Evolutionary conservation across 1,140 invertebrate genomes (phyloP), one percentile per base, ranked within the genome.

Genomic region (Drosophila mojavensis): DNA sequence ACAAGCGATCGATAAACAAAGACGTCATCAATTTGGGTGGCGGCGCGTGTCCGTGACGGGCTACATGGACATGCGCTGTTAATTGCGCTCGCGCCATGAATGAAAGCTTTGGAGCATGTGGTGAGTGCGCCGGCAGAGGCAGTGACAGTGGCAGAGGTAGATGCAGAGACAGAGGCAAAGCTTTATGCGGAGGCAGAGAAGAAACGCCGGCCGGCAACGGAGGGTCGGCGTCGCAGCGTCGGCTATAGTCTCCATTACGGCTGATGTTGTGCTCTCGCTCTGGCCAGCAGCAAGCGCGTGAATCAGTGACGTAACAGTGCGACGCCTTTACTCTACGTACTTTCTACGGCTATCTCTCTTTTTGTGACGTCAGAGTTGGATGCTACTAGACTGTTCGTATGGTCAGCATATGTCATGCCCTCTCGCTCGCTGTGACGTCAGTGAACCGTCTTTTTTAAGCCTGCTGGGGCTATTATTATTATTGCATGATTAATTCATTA

Each of bases 1-100:
- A 28, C 28, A 24, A 45, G 28, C 64, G 77, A 86, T 86, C 83
- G 80, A 86, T 86, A 81, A 86, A 82, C 83, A 77, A 86, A 88
- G 83, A 86, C 83, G 83, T 86, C 83, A 86, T 88, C 67, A 77
- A 36, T 66, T 70, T 58, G 55, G 78, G 64, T 61, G 69, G 73
- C 45, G 50, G 41, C 66, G 75, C 63, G 73, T 69, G 75, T 65
- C 66, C 47, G 41, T 72, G 69, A 67, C 58, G 50, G 51, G 13
- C 43, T 10, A 10, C 50, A 61, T 62, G 72, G 72, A 79, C 82
- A 86, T 86, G 81, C 81, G 78, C 78, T 69, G 17, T 69, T 39
- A 33, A 53, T 54, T 66, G 53, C 76, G 56, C 69, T 54, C 33
- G 51, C 64, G 26, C 47, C 74, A 84, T 85, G 82, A 85, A 85